Evolutionary conservation across 2,888 invertebrate species (phyloP), one percentile per base, ranked within the genome.

Genomic region (Acleris holmiana): DNA sequence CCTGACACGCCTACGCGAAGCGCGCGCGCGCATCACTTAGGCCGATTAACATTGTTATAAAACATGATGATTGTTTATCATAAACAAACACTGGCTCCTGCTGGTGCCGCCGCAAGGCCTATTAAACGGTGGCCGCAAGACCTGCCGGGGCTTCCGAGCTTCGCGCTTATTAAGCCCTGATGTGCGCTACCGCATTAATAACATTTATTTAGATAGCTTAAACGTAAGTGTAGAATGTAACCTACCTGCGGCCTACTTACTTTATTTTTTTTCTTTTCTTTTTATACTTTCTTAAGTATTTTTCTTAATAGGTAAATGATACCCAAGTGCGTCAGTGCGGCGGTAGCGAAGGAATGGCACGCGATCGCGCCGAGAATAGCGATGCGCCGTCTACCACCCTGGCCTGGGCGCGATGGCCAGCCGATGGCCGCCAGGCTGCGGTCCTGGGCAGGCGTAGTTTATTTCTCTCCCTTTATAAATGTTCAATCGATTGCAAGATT

Each of bases 341-440:
- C 70, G 71, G 67, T 74, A 74, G 74, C 75, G 76, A 70, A 76
- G 83, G 73, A 64, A 59, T 81, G 79, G 75, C 83, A 82, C 85
- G 82, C 84, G 88, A 89, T 89, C 90, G 87, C 66, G 82, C 82
- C 85, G 72, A 80, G 89, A 90, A 90, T 90, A 90, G 85, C 84
- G 84, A 76, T 84, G 78, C 82, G 83, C 82, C 84, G 88, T 86
- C 87, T 85, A 83, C 80, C 85, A 85, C 85, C 86, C 29, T 29
- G 29, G 29, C 8, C 83, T 79, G 85, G 82, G 78, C 79, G 76
- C 74, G 71, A 66, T 75, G 73, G 72, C 74, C 66, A 71, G 73
- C 29, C 29, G 8, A 8, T 29, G 8, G n/a, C n/a, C n/a, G n/a
- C n/a, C n/a, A 68, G 73, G 70, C 71, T 67, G 69, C 18, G 58